Percentiles rank a stretch among this genome's conserved stretches.
These are phyloP conservation scores for Oryctes rhinoceros DNA, from an alignment of 1,140 invertebrate species.

Conservation along the genomic window DNA sequence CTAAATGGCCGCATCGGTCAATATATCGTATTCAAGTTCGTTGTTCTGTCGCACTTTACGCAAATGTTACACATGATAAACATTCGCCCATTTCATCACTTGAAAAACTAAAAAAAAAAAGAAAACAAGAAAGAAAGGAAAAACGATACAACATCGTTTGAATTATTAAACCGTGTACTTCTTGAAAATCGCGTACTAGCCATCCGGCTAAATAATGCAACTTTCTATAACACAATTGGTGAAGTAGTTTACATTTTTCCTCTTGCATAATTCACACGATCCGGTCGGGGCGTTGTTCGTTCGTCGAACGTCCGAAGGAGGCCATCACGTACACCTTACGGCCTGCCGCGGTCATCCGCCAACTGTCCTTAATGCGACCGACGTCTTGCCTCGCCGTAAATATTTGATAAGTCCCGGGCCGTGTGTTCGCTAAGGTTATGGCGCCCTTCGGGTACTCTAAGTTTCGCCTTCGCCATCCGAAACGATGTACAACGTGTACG, in stretches of 20 bases:
- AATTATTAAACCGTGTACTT: not conserved
- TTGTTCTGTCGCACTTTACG: too few species aligned
- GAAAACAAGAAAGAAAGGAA: too few species aligned
- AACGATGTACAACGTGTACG: conserved; percentile 10
- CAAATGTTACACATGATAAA: too few species aligned
- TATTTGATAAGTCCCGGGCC: conserved; percentile 18
- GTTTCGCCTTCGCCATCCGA: conserved; percentile 4
- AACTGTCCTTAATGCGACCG: conserved; percentile 35
- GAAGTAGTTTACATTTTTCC: conserved; percentile 34
- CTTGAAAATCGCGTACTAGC: not conserved
- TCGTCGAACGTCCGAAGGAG: conserved; percentile 14
- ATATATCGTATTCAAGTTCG: too few species aligned
- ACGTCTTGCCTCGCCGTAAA: conserved; percentile 28
- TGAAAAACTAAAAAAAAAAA: too few species aligned
- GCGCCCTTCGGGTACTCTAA: conserved; percentile 13
- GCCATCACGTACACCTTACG: conserved; percentile 27
- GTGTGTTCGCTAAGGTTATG: conserved; percentile 30
- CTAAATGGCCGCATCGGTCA: too few species aligned
- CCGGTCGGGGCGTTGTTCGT: not conserved
- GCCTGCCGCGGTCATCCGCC: conserved; percentile 29
- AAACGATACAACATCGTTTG: not conserved
- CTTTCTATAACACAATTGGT: conserved; percentile 23
- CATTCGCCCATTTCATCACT: too few species aligned
- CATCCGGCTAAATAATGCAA: conserved; percentile 7
- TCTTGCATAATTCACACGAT: not conserved